A percentile compares a stretch with the other conserved stretches of the same genome.
Conservation (phyloP, 1,140 invertebrate genomes). For the Caenorhabditis brenneri region DNA sequence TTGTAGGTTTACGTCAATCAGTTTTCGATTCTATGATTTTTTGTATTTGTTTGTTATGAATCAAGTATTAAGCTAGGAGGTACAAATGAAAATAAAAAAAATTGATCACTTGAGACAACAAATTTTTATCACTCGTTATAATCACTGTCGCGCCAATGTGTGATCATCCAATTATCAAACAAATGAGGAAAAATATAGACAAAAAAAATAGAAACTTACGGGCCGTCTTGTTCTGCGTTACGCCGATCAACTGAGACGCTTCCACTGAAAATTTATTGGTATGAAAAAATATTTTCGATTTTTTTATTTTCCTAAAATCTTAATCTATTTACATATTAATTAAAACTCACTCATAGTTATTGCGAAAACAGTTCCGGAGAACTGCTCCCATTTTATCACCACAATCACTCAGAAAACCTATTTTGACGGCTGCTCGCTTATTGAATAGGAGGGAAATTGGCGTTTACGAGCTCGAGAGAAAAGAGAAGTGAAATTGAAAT, state of each 20-base stretch:
- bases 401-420: constrained; percentile 25
- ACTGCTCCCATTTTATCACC: constrained; percentile 32
- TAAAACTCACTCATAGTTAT: background rate
- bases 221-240: background rate
- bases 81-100: background rate
- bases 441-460: too few relatives aligned
- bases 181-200: too few relatives aligned
- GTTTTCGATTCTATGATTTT: background rate
- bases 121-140: too few relatives aligned
- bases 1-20: background rate
- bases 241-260: constrained; percentile 9
- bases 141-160: background rate
- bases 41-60: too few relatives aligned
- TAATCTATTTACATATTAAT: too few relatives aligned
- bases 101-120: background rate
- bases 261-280: constrained; percentile 11
- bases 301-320: too few relatives aligned
- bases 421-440: background rate
- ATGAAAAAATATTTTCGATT: too few relatives aligned
- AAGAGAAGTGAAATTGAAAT: background rate
- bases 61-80: too few relatives aligned
- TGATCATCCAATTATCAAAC: background rate
- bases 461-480: background rate
- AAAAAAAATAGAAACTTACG: constrained; percentile 15
- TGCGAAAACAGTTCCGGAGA: constrained; percentile 27